Percentiles rank a stretch among this genome's conserved stretches.
Conservation (phyloP, 37 sponge, comb jelly and placozoan species). For the Halichondria panicea region DNA sequence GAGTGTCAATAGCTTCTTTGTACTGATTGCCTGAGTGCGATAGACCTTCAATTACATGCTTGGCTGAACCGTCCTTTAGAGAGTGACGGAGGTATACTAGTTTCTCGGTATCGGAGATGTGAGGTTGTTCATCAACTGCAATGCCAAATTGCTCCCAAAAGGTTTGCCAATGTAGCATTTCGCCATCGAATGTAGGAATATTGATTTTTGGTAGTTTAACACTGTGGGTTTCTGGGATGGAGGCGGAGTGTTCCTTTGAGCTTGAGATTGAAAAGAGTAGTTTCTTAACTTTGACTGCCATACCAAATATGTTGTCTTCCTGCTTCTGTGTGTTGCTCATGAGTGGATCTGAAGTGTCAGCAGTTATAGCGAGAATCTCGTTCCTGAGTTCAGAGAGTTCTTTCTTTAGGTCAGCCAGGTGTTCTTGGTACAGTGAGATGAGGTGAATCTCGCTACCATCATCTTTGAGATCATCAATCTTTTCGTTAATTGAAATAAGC, state of each 20-base stretch:
- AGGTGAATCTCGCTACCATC: conserved; percentile 14
- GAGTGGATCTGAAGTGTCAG: conserved; percentile 1
- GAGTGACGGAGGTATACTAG: conserved; percentile 39
- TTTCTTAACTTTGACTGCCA: conserved; percentile 19
- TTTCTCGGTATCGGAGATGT: conserved; percentile 30
- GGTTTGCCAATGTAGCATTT: conserved; percentile 24
- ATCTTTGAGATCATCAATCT: conserved; percentile 1
- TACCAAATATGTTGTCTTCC: conserved; percentile 12
- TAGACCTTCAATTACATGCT: conserved; percentile 41
- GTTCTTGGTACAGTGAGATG: conserved; percentile 26
- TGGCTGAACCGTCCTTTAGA: conserved; percentile 35
- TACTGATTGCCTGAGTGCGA: conserved; percentile 34
- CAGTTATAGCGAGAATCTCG: conserved; percentile 8
- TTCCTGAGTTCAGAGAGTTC: conserved; percentile 25
- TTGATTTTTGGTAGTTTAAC: conserved; percentile 45
- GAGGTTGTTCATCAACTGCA: conserved; percentile 17
- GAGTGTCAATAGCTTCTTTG: conserved; percentile 36
- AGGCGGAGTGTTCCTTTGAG: neutral
- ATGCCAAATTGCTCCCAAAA: conserved; percentile 42
- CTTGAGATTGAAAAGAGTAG: neutral
- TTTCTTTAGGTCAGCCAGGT: conserved; percentile 29
- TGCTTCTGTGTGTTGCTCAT: conserved; percentile 8
- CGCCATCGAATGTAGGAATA: conserved; percentile 34
- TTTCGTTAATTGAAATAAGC: conserved; percentile 6
- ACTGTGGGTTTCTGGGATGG: neutral